phyloP scores from a whole-genome alignment of 2,888 invertebrate genomes.

The Prosopocoilus inquinatus region DNA sequence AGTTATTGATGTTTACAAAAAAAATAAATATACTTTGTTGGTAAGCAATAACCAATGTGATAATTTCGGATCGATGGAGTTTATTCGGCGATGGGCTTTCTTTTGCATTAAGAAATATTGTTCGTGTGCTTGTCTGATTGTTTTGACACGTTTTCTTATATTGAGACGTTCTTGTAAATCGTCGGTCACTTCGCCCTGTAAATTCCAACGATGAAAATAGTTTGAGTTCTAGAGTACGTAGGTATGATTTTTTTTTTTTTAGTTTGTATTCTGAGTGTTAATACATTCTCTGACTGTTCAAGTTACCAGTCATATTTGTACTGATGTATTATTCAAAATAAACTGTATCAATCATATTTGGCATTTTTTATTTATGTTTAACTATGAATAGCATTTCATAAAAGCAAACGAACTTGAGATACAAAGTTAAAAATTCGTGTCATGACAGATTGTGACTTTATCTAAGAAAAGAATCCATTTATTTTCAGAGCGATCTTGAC shows the following conservation, averaged over 20 bases:
- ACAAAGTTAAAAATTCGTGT: no score
- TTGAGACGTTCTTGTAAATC: background rate
- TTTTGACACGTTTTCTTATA: constrained; percentile 1
- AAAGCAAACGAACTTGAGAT: no score
- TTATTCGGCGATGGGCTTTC: no score
- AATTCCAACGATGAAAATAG: no score
- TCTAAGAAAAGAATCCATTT: no score
- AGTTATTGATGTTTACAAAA: constrained; percentile 14
- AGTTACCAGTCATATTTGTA: constrained; percentile 35
- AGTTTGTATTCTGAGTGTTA: constrained; percentile 20
- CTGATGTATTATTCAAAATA: constrained; percentile 26
- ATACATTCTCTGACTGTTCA: constrained; percentile 32
- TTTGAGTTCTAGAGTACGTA: no score
- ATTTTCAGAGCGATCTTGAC: no score
- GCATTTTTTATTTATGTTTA: no score
- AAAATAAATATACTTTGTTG: constrained; percentile 26
- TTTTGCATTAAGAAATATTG: no score
- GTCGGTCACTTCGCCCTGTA: no score
- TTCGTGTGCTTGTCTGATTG: constrained; percentile 2
- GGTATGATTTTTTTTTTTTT: constrained; percentile 8
- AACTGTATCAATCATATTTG: constrained; percentile 22
- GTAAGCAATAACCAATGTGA: constrained; percentile 36
- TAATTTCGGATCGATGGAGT: constrained; percentile 17
- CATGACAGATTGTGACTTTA: no score
- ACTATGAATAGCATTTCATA: no score